Evolutionary conservation across 2,113 vertebrate species (phyloP).

Genomic region (Marmota flaviventris): DNA sequence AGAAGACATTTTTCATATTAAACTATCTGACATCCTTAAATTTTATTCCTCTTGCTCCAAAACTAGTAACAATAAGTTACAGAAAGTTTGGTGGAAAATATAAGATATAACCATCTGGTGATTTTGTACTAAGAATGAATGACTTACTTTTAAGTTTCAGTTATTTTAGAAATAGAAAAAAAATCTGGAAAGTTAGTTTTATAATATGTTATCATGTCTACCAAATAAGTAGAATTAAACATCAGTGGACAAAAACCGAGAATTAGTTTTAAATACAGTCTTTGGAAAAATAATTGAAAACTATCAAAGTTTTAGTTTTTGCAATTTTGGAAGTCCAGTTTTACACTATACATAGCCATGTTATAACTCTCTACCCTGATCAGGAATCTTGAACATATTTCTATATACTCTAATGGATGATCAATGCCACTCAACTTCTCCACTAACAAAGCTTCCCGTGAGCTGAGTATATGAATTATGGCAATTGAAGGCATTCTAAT

Average conservation of each 20-base stretch:
- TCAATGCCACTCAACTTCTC: not conserved
- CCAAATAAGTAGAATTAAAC: not conserved
- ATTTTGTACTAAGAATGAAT: not conserved
- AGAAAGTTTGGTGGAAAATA: not conserved
- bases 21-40: constrained; percentile 10
- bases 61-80: not conserved
- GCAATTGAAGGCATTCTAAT: not conserved
- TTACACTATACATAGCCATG: not conserved
- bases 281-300: not conserved
- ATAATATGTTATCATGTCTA: not conserved
- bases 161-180: constrained; percentile 24
- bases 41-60: constrained; percentile 3
- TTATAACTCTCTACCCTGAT: not conserved
- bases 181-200: constrained; percentile 12
- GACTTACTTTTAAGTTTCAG: constrained; percentile 2
- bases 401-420: not conserved
- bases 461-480: not conserved
- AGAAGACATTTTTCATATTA: not conserved
- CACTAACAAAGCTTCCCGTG: not conserved
- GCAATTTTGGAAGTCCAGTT: not conserved
- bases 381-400: constrained; percentile 14
- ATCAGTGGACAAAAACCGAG: not conserved
- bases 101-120: not conserved
- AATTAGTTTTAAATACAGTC: not conserved
- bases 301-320: constrained; percentile 19